Percentiles rank a stretch among this genome's conserved stretches.
Evolutionary conservation across 1,140 invertebrate species (phyloP).

Genomic region (Vollenhovia emeryi): DNA sequence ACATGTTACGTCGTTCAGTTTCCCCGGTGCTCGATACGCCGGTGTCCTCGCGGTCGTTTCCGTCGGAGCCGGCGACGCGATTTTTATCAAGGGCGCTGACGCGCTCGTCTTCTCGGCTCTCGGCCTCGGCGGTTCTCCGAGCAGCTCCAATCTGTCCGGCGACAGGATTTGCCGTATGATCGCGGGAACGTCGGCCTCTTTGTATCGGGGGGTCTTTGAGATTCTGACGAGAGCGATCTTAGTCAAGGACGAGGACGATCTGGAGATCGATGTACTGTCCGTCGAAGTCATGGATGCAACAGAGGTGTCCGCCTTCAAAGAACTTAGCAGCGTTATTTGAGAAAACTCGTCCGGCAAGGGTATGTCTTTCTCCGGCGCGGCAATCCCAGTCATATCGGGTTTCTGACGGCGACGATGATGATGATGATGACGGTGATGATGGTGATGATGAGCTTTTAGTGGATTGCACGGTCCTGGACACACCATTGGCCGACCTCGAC

Average conservation of each 20-base stretch:
- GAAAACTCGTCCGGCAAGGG: not conserved
- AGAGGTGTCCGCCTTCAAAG: not conserved
- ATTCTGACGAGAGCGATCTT: conserved; percentile 4
- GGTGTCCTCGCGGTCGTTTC: not conserved
- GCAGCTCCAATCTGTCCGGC: not conserved
- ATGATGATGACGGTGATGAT: conserved; percentile 15
- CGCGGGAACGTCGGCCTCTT: not conserved
- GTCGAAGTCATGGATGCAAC: not conserved
- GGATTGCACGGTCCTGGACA: conserved; percentile 72
- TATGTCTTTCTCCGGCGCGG: not conserved
- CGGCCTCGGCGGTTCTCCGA: not conserved
- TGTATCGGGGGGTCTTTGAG: not conserved
- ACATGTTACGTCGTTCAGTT: not conserved
- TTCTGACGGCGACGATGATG: conserved; percentile 6
- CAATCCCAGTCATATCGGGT: not conserved
- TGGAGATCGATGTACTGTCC: not conserved
- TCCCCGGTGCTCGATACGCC: not conserved
- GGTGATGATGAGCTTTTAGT: conserved; percentile 9
- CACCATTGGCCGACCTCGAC: conserved; percentile 39
- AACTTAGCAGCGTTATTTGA: not conserved
- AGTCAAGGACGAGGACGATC: not conserved
- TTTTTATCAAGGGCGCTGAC: not conserved
- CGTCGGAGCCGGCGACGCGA: not conserved
- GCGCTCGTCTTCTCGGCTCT: not conserved
- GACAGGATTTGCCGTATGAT: not conserved